Conservation (phyloP, 2,888 invertebrate species). For the Teleogryllus oceanicus region DNA sequence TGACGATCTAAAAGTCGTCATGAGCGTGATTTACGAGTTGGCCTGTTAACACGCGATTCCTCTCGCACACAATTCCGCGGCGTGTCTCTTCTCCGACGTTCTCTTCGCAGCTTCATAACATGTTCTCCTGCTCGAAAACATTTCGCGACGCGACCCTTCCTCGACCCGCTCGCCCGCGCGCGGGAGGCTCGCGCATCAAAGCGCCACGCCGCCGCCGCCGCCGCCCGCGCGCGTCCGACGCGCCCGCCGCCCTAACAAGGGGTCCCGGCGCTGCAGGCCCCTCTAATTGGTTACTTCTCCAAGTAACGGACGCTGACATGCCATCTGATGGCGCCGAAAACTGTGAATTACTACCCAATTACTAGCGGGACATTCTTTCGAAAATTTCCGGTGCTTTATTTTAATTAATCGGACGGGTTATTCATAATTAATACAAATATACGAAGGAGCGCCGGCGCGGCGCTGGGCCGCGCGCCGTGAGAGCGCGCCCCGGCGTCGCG, state of each 20-base stretch:
- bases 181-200: neutral
- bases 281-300: constrained; percentile 7
- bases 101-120: too few species aligned
- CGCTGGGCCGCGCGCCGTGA: too few species aligned
- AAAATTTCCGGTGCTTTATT: constrained; percentile 2
- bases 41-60: too few species aligned
- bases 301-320: neutral
- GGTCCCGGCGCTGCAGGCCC: neutral
- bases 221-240: neutral
- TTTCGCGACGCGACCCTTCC: too few species aligned
- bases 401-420: neutral
- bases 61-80: too few species aligned
- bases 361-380: constrained; percentile 8
- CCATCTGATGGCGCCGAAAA: constrained; percentile 6
- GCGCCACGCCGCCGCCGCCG: neutral
- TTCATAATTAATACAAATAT: neutral
- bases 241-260: neutral
- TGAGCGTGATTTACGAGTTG: too few species aligned
- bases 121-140: too few species aligned
- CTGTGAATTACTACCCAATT: constrained; percentile 3
- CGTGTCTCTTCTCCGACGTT: too few species aligned
- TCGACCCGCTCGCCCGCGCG: neutral
- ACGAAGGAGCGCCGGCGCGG: too few species aligned
- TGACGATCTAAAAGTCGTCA: too few species aligned
- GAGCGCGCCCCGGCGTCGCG: too few species aligned